phyloP scores from a whole-genome alignment of 1,140 invertebrate species.

The Rhyacophila brunnea region DNA sequence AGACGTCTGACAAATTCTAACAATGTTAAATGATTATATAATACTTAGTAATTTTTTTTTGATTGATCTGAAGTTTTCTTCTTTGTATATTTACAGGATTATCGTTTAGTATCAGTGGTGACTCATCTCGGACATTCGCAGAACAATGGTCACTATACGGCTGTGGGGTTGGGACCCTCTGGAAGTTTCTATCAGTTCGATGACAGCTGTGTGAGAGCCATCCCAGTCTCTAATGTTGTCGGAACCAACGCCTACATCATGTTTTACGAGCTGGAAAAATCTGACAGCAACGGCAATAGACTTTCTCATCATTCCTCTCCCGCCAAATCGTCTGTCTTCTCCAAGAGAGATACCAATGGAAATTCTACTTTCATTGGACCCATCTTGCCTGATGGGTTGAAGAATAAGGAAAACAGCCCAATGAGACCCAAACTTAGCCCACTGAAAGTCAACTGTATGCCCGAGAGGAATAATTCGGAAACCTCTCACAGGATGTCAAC shows the following conservation, averaged over 20 bases:
- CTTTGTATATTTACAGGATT: conserved; percentile 56
- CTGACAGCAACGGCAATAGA: conserved; percentile 38
- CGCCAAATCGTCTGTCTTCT: conserved; percentile 10
- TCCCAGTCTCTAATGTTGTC: conserved; percentile 71
- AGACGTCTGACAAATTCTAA: too few species aligned
- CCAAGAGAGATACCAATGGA: conserved; percentile 39
- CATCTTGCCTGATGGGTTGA: conserved; percentile 39
- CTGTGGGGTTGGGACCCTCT: conserved; percentile 78
- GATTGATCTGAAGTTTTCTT: too few species aligned
- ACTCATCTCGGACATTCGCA: conserved; percentile 94
- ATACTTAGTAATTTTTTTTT: too few species aligned
- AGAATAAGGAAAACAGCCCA: conserved; percentile 34
- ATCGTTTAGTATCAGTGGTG: conserved; percentile 89
- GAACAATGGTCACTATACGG: conserved; percentile 97
- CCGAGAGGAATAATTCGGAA: neutral
- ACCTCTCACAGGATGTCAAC: neutral
- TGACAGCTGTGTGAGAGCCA: conserved; percentile 67
- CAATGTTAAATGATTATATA: too few species aligned
- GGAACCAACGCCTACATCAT: conserved; percentile 86
- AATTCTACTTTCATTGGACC: conserved; percentile 47
- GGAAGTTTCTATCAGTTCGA: conserved; percentile 85
- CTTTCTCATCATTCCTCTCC: conserved; percentile 37
- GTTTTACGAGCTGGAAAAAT: conserved; percentile 77
- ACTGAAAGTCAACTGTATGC: conserved; percentile 9
- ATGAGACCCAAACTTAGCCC: conserved; percentile 11